A percentile compares a stretch with the other conserved stretches of the same genome.
Conservation (phyloP, 2,797 vertebrate species). For the Schizopygopsis pylzovi region DNA sequence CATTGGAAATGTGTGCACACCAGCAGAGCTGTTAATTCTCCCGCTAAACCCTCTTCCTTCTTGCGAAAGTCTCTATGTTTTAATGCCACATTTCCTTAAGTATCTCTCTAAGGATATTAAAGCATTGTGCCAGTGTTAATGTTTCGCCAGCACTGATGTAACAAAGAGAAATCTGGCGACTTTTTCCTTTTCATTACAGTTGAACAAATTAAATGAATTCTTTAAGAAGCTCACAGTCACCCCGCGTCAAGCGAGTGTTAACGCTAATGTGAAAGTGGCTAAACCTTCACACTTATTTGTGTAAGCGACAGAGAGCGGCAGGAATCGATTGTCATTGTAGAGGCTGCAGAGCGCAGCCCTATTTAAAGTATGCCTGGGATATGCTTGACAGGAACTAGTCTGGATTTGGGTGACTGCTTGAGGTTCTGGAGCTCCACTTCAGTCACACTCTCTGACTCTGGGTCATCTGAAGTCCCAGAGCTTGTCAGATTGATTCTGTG, state of each 20-base stretch:
- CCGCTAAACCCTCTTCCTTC: not conserved
- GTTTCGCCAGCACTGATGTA: conserved; percentile 41
- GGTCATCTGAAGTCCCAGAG: conserved; percentile 49
- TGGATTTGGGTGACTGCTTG: conserved; percentile 50
- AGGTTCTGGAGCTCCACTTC: conserved; percentile 41
- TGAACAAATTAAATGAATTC: conserved; percentile 40
- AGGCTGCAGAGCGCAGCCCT: conserved; percentile 8
- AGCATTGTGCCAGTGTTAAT: conserved; percentile 37
- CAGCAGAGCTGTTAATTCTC: not conserved
- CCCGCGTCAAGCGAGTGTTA: conserved; percentile 7
- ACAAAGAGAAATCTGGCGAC: conserved; percentile 41
- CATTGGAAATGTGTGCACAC: conserved; percentile 6
- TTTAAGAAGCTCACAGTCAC: conserved; percentile 42
- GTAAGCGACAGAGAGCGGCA: conserved; percentile 8
- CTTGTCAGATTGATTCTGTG: conserved; percentile 51
- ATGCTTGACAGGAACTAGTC: conserved; percentile 47
- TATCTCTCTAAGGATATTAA: conserved; percentile 42
- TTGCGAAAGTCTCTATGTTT: conserved; percentile 14
- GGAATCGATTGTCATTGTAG: conserved; percentile 46
- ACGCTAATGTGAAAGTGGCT: conserved; percentile 19
- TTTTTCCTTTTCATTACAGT: conserved; percentile 44
- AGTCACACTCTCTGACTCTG: conserved; percentile 48
- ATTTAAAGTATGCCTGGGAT: conserved; percentile 43
- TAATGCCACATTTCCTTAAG: conserved; percentile 47
- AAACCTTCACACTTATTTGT: conserved; percentile 29